A percentile compares a stretch with the other conserved stretches of the same genome.
Evolutionary conservation across 2,113 vertebrate genomes (phyloP).

Genomic region (Argyrosomus japonicus): DNA sequence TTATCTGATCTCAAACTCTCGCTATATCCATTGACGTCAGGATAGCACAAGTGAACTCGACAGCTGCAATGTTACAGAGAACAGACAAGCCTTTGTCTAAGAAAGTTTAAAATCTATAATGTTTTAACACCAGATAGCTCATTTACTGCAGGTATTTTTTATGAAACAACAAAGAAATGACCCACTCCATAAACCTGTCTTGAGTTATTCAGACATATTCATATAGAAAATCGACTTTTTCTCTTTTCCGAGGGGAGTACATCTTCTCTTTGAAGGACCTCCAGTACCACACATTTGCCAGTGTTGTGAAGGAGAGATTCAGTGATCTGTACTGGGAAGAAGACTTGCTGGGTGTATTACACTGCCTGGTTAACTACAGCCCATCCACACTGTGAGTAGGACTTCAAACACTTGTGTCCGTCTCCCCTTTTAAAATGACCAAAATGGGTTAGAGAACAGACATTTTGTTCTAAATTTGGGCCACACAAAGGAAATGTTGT

Average conservation of each 20-base stretch:
- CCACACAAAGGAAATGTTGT: background rate
- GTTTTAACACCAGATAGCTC: background rate
- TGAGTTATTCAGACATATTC: background rate
- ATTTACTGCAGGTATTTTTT: background rate
- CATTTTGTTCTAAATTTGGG: background rate
- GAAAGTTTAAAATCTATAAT: background rate
- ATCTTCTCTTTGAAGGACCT: slow-evolving; percentile 90
- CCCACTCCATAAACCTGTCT: background rate
- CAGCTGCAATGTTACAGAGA: background rate
- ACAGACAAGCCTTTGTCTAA: background rate
- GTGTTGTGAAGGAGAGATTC: slow-evolving; percentile 89
- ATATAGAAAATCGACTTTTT: slow-evolving; percentile 30
- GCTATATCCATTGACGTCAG: slow-evolving; percentile 23
- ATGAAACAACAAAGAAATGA: background rate
- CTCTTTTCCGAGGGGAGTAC: slow-evolving; percentile 88
- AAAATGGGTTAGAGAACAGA: fast-evolving
- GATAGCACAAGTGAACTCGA: background rate
- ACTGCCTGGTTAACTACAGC: slow-evolving; percentile 87
- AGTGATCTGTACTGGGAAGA: slow-evolving; percentile 92
- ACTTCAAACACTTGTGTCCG: background rate
- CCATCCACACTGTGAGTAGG: slow-evolving; percentile 77
- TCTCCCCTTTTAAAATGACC: background rate
- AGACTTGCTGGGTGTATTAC: slow-evolving; percentile 88
- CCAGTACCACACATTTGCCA: slow-evolving; percentile 87
- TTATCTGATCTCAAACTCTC: background rate